These are phyloP conservation scores for Rhyacophila evoluta DNA, from an alignment of 2,888 invertebrate genomes.

Conservation along the genomic window DNA sequence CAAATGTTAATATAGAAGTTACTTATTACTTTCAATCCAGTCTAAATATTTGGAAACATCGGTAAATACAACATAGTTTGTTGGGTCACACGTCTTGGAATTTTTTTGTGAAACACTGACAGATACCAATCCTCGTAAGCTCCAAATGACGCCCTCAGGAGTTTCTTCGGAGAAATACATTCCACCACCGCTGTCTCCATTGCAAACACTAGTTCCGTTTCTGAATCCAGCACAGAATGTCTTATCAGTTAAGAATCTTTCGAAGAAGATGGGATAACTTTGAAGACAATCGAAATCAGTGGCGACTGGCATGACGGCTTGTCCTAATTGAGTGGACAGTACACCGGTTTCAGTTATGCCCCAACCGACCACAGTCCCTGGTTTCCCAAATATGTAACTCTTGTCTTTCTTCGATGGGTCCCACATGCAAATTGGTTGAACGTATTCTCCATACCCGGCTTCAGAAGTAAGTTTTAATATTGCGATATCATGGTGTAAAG, in stretches of 20 bases:
- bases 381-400: conserved; percentile 48
- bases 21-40: too few species aligned
- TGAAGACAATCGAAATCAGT: conserved; percentile 39
- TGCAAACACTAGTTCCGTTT: conserved; percentile 63
- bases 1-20: too few species aligned
- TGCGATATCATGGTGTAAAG: conserved; percentile 56
- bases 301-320: conserved; percentile 39
- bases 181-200: conserved; percentile 69
- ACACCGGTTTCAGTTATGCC: conserved; percentile 59
- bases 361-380: conserved; percentile 61
- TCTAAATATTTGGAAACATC: neutral
- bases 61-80: neutral
- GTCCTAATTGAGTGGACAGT: conserved; percentile 56
- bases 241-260: conserved; percentile 37
- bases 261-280: conserved; percentile 43
- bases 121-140: neutral
- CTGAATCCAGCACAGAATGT: conserved; percentile 51
- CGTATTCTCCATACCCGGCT: conserved; percentile 54
- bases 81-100: neutral
- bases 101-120: neutral
- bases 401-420: conserved; percentile 55
- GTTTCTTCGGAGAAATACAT: conserved; percentile 61
- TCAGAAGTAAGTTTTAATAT: conserved; percentile 55
- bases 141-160: too few species aligned
- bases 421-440: conserved; percentile 59